Conservation (phyloP, 2,888 invertebrate genomes). For the Pteria penguin region DNA sequence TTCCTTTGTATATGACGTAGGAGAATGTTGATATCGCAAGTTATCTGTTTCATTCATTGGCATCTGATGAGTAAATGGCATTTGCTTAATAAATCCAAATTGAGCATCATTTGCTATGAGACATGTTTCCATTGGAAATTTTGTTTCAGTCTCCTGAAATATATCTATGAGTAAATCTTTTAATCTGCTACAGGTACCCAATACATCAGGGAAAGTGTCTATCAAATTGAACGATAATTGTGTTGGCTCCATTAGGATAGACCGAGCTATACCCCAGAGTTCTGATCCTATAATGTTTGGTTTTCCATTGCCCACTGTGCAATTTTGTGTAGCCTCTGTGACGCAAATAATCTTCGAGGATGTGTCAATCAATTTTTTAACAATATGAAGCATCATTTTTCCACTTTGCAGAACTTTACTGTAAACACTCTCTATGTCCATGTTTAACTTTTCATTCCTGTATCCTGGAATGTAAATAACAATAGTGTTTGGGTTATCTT, state of each 20-base stretch:
- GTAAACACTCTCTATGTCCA: neutral
- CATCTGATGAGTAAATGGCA: neutral
- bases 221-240: neutral
- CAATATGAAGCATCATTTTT: neutral
- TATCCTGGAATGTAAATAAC: neutral
- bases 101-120: neutral
- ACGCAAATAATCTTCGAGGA: neutral
- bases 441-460: neutral
- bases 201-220: neutral
- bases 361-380: neutral
- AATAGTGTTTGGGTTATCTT: neutral
- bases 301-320: neutral
- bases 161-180: too few relatives aligned
- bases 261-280: conserved; percentile 50
- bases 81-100: neutral
- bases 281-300: conserved; percentile 36
- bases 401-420: neutral
- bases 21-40: too few relatives aligned
- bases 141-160: too few relatives aligned
- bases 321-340: neutral
- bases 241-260: conserved; percentile 9
- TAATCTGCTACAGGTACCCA: neutral
- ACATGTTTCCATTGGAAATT: neutral
- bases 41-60: too few relatives aligned
- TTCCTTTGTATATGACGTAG: too few relatives aligned